Base-by-base conservation (phyloP, 2,888 invertebrate genomes). In the Dryadula phaetusa region DNA sequence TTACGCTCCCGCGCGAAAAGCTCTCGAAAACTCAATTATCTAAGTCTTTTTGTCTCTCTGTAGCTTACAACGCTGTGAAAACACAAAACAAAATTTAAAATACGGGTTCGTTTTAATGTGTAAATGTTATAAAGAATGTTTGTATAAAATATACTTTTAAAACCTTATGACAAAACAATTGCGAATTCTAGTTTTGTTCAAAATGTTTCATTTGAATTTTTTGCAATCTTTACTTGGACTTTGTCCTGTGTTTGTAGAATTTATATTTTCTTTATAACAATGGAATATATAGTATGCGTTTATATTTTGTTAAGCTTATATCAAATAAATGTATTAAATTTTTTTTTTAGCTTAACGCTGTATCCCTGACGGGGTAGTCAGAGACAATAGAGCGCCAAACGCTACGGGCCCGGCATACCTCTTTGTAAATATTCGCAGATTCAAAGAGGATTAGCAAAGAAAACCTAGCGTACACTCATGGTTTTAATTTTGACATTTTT, bases 11-110 rank as follows among this genome's bases (percentile, higher is more conserved):
- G 73, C 81, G n/a, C 78, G 77, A 75, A 84, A 81, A 83, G 83
- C 80, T 84, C 78, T 77, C 79, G 84, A 86, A 84, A 84, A 85
- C 83, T 83, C 83, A 84, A 86, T 87, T 87, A 86, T 81, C 79
- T 84, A 83, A 81, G 78, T 81, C 80, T 83, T 86, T 82, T 86
- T 85, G 83, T 84, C 80, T 82, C 61, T 46, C 34, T 76, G 62
- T 46, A 28, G 47, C 37, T 47, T 58, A 37, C 37, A 58, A 40
- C 40, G 44, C 14, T 37, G 56, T 22, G 58, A 58, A 64, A 64
- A 64, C 18, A 52, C 46, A 28, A 58, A 58, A 58, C 32, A 58
- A 58, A 44, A 54, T 14, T 34, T 46, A 54, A 46, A 64, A 64
- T 56, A 58, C 64, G 40, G 32, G 34, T 52, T 40, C 25, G 58